Conservation (phyloP, 2,113 vertebrate species). For the Eulemur rufifrons region DNA sequence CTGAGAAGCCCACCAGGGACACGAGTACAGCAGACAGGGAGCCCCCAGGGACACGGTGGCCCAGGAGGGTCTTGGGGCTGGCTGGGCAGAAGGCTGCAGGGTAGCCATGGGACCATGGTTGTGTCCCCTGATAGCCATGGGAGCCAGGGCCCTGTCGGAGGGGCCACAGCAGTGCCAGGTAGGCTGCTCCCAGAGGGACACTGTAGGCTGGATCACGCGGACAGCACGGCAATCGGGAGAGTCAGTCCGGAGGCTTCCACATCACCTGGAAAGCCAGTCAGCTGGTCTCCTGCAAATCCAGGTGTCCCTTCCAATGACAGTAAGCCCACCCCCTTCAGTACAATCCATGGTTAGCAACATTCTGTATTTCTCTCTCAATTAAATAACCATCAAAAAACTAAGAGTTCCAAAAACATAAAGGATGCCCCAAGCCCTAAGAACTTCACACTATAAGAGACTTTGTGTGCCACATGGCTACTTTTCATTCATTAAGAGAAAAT, state of each 20-base stretch:
- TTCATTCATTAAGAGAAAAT: too few species aligned
- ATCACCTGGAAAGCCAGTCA: accelerated
- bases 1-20: not conserved
- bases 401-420: not conserved
- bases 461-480: accelerated
- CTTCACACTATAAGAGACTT: not conserved
- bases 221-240: not conserved
- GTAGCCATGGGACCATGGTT: not conserved
- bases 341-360: accelerated
- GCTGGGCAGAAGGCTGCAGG: not conserved
- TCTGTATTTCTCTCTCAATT: not conserved
- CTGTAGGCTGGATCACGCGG: not conserved
- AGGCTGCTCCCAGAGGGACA: not conserved
- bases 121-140: not conserved
- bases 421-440: too few species aligned
- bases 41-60: not conserved
- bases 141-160: not conserved
- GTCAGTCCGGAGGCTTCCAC: accelerated
- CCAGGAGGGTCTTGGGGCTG: not conserved
- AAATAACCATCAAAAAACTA: not conserved
- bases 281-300: not conserved
- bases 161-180: not conserved
- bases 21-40: accelerated
- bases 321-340: not conserved
- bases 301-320: not conserved